phyloP scores from a whole-genome alignment of 2,797 vertebrate genomes.

The Choloepus didactylus region DNA sequence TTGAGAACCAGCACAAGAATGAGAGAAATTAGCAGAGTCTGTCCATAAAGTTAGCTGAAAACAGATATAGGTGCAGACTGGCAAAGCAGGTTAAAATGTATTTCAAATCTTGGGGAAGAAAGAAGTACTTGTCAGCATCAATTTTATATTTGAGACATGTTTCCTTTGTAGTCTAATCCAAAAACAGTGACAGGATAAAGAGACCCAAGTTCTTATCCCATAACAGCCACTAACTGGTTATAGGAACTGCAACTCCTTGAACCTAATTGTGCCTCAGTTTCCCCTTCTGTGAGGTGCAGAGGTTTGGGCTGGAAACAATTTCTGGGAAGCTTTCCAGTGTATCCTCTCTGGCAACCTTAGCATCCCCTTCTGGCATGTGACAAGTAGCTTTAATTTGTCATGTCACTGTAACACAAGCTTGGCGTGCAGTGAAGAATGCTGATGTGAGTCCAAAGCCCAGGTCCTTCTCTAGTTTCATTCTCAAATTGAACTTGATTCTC shows the following conservation, averaged over 20 bases:
- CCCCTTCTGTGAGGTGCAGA: neutral
- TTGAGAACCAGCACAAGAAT: neutral
- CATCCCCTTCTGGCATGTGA: neutral
- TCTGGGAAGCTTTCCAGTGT: neutral
- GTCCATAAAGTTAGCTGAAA: neutral
- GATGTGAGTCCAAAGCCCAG: neutral
- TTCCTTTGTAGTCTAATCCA: neutral
- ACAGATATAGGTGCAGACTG: neutral
- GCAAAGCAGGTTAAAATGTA: no score
- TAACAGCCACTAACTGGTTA: neutral
- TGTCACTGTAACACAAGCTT: neutral
- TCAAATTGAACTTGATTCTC: conserved; percentile 12
- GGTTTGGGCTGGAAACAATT: neutral
- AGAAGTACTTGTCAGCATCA: neutral
- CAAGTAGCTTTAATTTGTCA: neutral
- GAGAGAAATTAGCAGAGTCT: neutral
- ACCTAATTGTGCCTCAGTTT: no score
- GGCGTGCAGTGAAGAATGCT: neutral
- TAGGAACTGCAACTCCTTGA: neutral
- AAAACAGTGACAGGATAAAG: neutral
- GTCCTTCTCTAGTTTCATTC: neutral
- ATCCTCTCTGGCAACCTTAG: neutral
- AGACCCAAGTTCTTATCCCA: neutral
- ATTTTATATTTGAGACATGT: neutral
- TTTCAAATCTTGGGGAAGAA: neutral